phyloP scores from a whole-genome alignment of 2,888 invertebrate genomes.

The Macaria liturata region DNA sequence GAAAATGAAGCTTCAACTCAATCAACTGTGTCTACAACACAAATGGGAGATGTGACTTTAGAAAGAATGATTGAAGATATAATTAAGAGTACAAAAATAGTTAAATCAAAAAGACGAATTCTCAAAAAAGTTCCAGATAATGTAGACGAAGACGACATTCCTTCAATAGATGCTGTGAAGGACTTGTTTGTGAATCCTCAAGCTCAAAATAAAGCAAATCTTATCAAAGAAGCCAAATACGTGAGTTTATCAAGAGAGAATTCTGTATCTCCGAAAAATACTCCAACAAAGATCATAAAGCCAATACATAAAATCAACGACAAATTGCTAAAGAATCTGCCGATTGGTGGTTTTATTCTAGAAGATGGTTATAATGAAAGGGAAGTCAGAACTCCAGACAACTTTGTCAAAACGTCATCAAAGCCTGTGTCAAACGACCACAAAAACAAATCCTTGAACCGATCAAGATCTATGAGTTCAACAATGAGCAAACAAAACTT shows the following conservation, averaged over 20 bases:
- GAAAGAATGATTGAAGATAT: constrained; percentile 85
- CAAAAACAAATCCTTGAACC: constrained; percentile 45
- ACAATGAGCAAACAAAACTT: constrained; percentile 51
- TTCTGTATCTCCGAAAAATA: constrained; percentile 69
- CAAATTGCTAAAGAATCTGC: constrained; percentile 69
- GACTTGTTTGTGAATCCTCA: constrained; percentile 72
- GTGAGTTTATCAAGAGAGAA: constrained; percentile 73
- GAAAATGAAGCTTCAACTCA: constrained; percentile 48
- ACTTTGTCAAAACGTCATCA: constrained; percentile 41
- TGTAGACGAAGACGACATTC: constrained; percentile 54
- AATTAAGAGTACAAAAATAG: constrained; percentile 81
- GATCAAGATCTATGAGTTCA: constrained; percentile 70
- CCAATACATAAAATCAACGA: constrained; percentile 66
- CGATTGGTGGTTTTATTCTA: constrained; percentile 73
- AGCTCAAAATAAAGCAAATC: constrained; percentile 66
- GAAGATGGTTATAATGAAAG: constrained; percentile 79
- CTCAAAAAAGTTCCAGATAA: constrained; percentile 50
- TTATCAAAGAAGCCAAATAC: constrained; percentile 75
- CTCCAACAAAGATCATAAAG: constrained; percentile 61
- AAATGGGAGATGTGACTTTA: constrained; percentile 80
- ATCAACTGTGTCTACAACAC: constrained; percentile 76
- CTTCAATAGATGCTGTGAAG: constrained; percentile 58
- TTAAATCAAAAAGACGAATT: constrained; percentile 68
- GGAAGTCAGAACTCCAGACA: constrained; percentile 76
- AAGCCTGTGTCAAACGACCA: constrained; percentile 37